A percentile compares a stretch with the other conserved stretches of the same genome.
These are phyloP conservation scores for Propithecus coquereli DNA, from an alignment of 2,113 vertebrate genomes.

Conservation along the genomic window DNA sequence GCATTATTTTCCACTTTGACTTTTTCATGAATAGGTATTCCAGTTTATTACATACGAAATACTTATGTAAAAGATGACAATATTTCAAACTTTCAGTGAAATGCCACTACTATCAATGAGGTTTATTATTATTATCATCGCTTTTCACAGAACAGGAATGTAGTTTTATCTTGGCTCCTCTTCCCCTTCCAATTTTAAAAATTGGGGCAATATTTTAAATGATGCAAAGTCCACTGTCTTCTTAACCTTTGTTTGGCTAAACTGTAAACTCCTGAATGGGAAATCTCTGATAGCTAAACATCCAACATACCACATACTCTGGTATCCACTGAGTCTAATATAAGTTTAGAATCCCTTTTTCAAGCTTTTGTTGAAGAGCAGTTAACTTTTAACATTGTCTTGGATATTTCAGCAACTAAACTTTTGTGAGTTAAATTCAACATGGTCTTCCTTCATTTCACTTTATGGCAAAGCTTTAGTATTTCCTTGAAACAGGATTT, in stretches of 20 bases:
- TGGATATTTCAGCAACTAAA: not conserved
- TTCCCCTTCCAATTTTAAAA: slow-evolving; percentile 16
- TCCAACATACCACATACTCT: not conserved
- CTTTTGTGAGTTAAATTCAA: not conserved
- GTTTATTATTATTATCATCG: not conserved
- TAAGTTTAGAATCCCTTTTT: not conserved
- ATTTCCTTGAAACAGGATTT: slow-evolving; percentile 4
- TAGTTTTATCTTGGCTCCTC: not conserved
- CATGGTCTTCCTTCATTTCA: not conserved
- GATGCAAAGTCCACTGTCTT: not conserved
- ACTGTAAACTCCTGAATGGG: not conserved
- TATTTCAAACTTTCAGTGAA: not conserved
- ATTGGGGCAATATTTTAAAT: not conserved
- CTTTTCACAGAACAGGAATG: not conserved
- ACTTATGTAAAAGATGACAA: not conserved
- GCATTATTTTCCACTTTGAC: not conserved
- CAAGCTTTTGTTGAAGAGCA: not conserved
- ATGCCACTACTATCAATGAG: not conserved
- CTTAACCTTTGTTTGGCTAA: not conserved
- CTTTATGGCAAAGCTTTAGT: not conserved
- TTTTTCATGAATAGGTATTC: not conserved
- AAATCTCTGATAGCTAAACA: not conserved
- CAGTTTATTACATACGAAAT: not conserved
- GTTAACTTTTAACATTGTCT: not conserved
- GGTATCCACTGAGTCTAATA: not conserved